phyloP scores from a whole-genome alignment of 2,797 vertebrate genomes.

The Crypturellus tataupa region DNA sequence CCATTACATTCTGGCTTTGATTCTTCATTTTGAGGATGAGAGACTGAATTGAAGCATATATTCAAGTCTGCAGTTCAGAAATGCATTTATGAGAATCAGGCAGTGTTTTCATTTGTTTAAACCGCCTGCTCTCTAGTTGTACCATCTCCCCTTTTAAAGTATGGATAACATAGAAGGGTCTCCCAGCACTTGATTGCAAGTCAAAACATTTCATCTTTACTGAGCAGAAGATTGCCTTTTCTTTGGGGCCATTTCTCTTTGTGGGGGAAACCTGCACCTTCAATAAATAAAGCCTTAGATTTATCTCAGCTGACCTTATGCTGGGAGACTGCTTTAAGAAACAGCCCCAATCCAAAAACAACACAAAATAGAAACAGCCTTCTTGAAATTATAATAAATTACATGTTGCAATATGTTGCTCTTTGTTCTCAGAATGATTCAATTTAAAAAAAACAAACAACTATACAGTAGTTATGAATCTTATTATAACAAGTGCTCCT shows the following conservation, averaged over 20 bases:
- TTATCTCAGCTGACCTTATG: background rate
- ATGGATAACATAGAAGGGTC: background rate
- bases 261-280: background rate
- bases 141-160: background rate
- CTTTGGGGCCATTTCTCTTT: background rate
- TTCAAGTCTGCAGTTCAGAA: background rate
- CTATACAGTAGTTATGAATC: background rate
- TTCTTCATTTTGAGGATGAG: background rate
- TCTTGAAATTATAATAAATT: background rate
- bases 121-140: background rate
- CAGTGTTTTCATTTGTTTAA: background rate
- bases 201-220: background rate
- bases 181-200: background rate
- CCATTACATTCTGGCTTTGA: background rate
- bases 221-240: background rate
- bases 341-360: background rate
- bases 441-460: background rate
- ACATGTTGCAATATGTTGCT: background rate
- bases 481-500: background rate
- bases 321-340: background rate
- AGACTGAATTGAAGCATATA: background rate
- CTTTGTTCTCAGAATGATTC: background rate
- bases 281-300: background rate
- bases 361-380: background rate
- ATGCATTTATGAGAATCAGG: background rate